These are phyloP conservation scores for Fregata magnificens DNA, from an alignment of 2,113 vertebrate species.

Conservation along the genomic window DNA sequence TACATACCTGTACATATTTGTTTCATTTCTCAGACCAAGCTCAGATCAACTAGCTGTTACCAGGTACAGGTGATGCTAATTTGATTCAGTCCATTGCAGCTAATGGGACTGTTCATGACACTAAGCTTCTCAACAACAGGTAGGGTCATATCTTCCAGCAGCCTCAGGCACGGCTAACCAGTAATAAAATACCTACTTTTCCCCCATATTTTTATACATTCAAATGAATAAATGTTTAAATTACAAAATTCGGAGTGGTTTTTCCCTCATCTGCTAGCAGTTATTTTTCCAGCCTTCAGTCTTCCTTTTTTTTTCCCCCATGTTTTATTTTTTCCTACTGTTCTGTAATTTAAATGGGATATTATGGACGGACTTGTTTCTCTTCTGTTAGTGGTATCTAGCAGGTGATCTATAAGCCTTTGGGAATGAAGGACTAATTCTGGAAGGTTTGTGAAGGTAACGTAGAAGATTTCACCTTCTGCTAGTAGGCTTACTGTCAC, in stretches of 20 bases:
- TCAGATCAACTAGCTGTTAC: background rate
- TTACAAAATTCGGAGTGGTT: background rate
- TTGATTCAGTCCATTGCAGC: background rate
- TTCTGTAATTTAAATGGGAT: background rate
- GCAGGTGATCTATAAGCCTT: background rate
- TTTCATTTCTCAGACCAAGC: background rate
- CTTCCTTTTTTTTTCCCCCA: fast-evolving
- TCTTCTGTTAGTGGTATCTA: background rate
- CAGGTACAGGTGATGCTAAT: background rate
- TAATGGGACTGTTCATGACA: background rate
- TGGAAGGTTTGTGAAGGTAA: background rate
- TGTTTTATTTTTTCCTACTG: background rate
- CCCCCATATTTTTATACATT: background rate
- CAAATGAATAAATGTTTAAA: background rate
- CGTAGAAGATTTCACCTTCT: background rate
- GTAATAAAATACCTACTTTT: background rate
- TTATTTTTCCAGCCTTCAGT: background rate
- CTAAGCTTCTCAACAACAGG: background rate
- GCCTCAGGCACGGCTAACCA: background rate
- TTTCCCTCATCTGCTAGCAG: background rate
- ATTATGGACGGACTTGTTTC: background rate
- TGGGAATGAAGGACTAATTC: background rate
- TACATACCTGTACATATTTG: background rate
- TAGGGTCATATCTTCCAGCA: background rate
- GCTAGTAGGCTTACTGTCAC: background rate